Evolutionary conservation across 2,797 vertebrate genomes (phyloP).

Genomic region (Rhinella marina): DNA sequence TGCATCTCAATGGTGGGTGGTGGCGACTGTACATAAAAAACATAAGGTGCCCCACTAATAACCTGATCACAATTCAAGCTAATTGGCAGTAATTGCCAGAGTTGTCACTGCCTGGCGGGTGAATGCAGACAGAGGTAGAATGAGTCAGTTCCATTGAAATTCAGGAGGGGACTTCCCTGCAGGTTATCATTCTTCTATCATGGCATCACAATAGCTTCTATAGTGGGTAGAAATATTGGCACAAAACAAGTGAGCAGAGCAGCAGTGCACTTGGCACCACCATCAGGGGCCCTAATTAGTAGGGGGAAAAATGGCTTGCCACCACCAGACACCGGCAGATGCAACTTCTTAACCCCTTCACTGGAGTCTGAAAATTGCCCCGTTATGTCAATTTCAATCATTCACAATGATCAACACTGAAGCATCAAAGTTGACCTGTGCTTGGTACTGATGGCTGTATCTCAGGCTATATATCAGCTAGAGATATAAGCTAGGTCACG

Average conservation of each 20-base stretch:
- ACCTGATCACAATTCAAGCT: slow-evolving; percentile 18
- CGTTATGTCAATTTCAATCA: background rate
- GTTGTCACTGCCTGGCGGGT: slow-evolving; percentile 5
- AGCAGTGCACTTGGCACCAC: background rate
- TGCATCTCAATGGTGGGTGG: slow-evolving; percentile 13
- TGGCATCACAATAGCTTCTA: background rate
- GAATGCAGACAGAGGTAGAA: background rate
- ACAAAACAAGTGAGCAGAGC: background rate
- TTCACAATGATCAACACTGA: no score
- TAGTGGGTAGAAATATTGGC: background rate
- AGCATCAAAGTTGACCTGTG: no score
- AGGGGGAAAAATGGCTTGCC: background rate
- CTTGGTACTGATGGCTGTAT: no score
- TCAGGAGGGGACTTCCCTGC: background rate
- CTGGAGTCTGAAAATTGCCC: background rate
- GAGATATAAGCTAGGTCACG: no score
- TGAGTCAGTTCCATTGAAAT: background rate
- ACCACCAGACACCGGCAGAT: background rate
- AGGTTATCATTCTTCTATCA: background rate
- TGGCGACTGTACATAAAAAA: background rate
- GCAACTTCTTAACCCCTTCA: background rate
- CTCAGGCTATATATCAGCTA: no score
- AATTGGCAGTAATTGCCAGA: slow-evolving; percentile 41
- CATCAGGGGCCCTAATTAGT: background rate
- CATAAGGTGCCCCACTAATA: slow-evolving; percentile 14